A percentile compares a stretch with the other conserved stretches of the same genome.
Conservation (phyloP, 2,888 invertebrate species). For the Bombylius major region DNA sequence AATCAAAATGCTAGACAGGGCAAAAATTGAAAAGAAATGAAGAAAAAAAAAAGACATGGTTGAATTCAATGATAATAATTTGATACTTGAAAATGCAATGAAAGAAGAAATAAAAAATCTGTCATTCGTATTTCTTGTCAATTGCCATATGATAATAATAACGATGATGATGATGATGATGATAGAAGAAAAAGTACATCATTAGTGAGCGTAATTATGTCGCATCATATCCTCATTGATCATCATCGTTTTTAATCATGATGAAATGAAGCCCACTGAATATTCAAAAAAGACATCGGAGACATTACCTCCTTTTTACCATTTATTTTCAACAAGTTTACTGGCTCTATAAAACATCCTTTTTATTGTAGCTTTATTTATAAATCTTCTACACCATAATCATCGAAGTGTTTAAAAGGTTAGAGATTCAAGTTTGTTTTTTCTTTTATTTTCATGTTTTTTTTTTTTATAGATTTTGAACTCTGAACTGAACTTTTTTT, state of each 20-base stretch:
- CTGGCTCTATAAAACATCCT: too few species aligned
- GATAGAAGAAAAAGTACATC: conserved; percentile 10
- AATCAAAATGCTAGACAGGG: conserved; percentile 7
- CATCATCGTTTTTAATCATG: conserved; percentile 13
- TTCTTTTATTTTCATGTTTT: too few species aligned
- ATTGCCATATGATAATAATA: neutral
- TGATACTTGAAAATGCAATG: conserved; percentile 7
- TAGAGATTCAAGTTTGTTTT: neutral
- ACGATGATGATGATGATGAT: too few species aligned
- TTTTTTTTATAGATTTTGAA: too few species aligned
- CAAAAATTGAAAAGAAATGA: neutral
- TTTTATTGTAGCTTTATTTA: too few species aligned
- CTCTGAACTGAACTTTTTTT: too few species aligned
- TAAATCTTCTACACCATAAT: too few species aligned
- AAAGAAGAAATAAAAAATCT: neutral
- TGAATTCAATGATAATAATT: neutral
- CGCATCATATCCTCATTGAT: conserved; percentile 13
- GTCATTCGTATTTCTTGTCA: conserved; percentile 2
- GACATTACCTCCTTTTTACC: too few species aligned
- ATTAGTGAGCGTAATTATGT: conserved; percentile 14
- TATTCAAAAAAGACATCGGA: neutral
- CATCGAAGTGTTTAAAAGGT: neutral
- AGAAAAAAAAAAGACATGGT: neutral
- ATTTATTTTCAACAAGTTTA: too few species aligned
- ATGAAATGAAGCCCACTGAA: conserved; percentile 9